phyloP scores from a whole-genome alignment of 2,113 vertebrate species.

The Lathamus discolor region DNA sequence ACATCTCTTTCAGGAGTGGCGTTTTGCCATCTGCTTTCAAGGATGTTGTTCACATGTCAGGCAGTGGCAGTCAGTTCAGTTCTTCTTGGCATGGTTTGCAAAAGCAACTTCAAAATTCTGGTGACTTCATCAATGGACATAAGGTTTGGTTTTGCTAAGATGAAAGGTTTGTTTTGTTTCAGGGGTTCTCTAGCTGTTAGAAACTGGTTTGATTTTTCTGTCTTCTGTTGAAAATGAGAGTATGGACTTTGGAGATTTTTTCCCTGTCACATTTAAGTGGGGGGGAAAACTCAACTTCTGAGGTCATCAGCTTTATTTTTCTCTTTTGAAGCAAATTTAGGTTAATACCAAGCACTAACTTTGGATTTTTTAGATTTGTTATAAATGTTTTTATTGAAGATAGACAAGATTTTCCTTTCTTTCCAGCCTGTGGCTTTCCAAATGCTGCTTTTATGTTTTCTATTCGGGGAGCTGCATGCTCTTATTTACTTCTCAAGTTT shows the following conservation, averaged over 20 bases:
- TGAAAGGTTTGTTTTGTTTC: not conserved
- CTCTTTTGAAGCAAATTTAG: not conserved
- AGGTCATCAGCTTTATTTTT: not conserved
- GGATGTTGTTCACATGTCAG: not conserved
- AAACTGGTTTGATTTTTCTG: not conserved
- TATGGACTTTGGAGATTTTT: not conserved
- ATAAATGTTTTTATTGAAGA: not conserved
- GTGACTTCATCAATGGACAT: not conserved
- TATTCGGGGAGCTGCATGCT: not conserved
- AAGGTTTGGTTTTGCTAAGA: not conserved
- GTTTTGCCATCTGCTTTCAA: not conserved
- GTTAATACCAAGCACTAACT: not conserved
- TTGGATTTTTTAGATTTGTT: rapidly evolving
- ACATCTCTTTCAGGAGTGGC: not conserved
- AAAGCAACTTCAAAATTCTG: not conserved
- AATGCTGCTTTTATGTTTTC: not conserved
- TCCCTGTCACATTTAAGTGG: not conserved
- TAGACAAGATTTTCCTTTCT: not conserved
- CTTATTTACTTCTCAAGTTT: not conserved
- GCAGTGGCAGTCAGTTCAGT: not conserved
- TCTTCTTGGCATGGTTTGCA: not conserved
- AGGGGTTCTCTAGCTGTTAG: not conserved
- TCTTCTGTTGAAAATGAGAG: not conserved
- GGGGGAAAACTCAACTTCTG: not conserved
- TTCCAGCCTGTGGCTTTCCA: not conserved